Conservation (phyloP, 2,797 vertebrate genomes). For the Acridotheres tristis region DNA sequence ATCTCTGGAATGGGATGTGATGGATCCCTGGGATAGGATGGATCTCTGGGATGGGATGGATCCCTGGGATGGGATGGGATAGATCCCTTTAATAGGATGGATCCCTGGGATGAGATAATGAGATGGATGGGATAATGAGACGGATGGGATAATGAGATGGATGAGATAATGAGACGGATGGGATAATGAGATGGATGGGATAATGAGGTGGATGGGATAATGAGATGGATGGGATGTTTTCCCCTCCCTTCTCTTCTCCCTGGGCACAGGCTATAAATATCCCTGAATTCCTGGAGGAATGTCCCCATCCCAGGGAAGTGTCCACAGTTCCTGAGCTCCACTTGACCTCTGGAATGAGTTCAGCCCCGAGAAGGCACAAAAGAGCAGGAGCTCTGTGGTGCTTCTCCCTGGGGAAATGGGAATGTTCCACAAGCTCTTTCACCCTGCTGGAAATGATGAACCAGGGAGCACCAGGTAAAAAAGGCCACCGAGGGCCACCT, state of each 20-base stretch:
- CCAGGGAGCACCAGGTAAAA: not conserved
- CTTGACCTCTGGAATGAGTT: constrained; percentile 23
- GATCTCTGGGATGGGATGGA: no score
- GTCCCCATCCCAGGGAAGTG: constrained; percentile 17
- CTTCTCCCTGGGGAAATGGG: constrained; percentile 20
- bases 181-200: no score
- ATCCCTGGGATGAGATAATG: no score
- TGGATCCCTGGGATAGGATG: no score
- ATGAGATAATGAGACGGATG: no score
- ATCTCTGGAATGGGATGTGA: no score
- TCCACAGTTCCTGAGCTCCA: not conserved
- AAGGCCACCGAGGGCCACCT: not conserved
- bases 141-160: no score
- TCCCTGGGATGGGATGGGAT: no score
- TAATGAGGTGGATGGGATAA: no score
- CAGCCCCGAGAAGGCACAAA: constrained; percentile 7
- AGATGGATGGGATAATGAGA: no score
- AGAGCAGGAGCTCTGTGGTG: not conserved
- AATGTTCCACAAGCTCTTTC: not conserved
- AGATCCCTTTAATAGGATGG: no score
- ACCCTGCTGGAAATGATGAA: not conserved
- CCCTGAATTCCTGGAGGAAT: not conserved
- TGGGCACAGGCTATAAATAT: constrained; percentile 17
- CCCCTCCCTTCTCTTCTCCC: not conserved
- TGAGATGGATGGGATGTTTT: no score